Conservation (phyloP, 1,140 invertebrate genomes). For the Zaprionus davidi region DNA sequence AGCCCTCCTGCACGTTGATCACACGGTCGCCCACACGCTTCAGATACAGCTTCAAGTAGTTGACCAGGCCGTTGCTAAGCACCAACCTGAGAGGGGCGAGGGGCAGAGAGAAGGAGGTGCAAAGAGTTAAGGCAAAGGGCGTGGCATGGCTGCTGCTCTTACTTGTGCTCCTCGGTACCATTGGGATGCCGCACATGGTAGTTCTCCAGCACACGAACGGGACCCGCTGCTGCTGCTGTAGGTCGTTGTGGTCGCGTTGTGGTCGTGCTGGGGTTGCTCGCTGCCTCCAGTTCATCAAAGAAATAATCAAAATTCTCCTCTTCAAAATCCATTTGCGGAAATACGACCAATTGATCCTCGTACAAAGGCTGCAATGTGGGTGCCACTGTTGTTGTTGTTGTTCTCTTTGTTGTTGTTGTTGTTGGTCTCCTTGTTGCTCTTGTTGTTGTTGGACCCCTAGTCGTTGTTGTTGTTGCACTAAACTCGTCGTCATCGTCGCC, state of each 20-base stretch:
- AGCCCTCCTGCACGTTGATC: conserved; percentile 73
- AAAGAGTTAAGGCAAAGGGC: neutral
- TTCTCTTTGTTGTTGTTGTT: conserved; percentile 33
- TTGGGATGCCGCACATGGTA: conserved; percentile 68
- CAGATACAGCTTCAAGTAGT: conserved; percentile 66
- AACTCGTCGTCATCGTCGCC: conserved; percentile 24
- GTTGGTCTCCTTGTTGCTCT: conserved; percentile 14
- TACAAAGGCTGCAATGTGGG: conserved; percentile 60
- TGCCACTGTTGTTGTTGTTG: conserved; percentile 23
- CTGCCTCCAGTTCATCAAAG: conserved; percentile 56
- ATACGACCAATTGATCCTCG: conserved; percentile 79
- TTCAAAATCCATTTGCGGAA: conserved; percentile 79
- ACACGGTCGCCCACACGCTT: conserved; percentile 47
- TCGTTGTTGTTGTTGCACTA: conserved; percentile 12
- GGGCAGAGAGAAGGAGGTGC: neutral
- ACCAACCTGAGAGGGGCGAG: conserved; percentile 48
- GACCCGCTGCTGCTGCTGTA: conserved; percentile 11
- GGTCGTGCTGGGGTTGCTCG: neutral
- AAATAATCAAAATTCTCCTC: conserved; percentile 81
- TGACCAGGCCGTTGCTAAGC: conserved; percentile 70
- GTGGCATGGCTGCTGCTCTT: neutral
- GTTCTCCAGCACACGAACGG: conserved; percentile 66
- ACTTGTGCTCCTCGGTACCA: conserved; percentile 75
- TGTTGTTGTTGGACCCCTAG: neutral
- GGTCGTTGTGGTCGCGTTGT: conserved; percentile 20